Conservation (phyloP, 2,888 invertebrate species). For the Siphlonurus alternatus region DNA sequence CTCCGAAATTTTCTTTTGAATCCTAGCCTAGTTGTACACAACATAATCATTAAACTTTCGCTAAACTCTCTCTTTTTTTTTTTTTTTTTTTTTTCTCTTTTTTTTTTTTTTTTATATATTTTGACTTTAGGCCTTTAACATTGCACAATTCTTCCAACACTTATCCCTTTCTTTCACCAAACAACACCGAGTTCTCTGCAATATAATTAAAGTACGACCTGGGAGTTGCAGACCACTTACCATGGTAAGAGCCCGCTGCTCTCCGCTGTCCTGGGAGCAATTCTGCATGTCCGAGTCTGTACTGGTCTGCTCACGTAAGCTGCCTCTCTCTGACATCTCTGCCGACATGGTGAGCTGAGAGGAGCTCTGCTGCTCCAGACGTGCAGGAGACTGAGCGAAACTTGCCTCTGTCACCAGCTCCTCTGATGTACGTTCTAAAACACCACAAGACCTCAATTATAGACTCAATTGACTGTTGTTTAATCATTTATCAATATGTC, state of each 20-base stretch:
- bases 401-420: constrained; percentile 25
- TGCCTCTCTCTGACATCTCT: constrained; percentile 14
- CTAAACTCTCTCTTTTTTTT: not conserved
- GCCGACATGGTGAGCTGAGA: not conserved
- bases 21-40: too few species aligned
- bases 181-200: too few species aligned
- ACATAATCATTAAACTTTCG: not conserved
- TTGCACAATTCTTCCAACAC: too few species aligned
- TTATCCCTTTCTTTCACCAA: too few species aligned
- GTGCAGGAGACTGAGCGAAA: not conserved
- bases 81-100: too few species aligned
- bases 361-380: not conserved
- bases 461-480: not conserved
- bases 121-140: too few species aligned
- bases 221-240: too few species aligned
- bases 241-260: constrained; percentile 18
- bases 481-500: not conserved
- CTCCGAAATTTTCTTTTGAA: too few species aligned
- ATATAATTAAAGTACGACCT: too few species aligned
- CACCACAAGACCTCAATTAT: not conserved
- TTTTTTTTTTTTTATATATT: too few species aligned
- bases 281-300: constrained; percentile 34
- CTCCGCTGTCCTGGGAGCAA: constrained; percentile 35
- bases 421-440: constrained; percentile 27
- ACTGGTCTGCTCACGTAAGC: constrained; percentile 18